Evolutionary conservation across 2,888 invertebrate genomes (phyloP), one percentile per base, ranked within the genome.

Genomic region (Electrophaes corylata): DNA sequence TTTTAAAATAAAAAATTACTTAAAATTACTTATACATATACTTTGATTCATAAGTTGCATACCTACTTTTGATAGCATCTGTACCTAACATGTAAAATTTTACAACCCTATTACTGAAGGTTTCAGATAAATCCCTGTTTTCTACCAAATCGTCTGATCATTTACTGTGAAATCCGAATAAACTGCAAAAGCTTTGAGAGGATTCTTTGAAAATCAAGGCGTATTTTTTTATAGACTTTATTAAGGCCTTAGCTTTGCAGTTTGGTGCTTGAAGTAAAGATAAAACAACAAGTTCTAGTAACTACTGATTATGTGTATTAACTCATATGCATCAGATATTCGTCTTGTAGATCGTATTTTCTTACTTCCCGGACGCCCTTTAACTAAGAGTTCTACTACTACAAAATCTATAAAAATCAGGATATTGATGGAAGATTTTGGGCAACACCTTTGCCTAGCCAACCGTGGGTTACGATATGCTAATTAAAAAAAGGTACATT

Each of bases 111-210:
- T 61, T 54, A 53, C 51, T 47, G 54, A 45, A 39, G 47, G 48
- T 43, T 51, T 51, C 44, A 45, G 44, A 57, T 51, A 62, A 62
- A 57, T 54, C 57, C 57, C 39, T 49, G 50, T 51, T 51, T 57
- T 52, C 55, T 48, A 44, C 54, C 55, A 58, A 58, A 62, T 62
- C 49, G 48, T 48, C 51, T 41, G 55, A 62, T 62, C 62, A 62
- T 62, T 56, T 47, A 45, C 45, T 55, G 46, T 48, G 45, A 57
- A 57, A 61, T 48, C 54, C 40, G 44, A 55, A 58, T 58, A 49
- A 50, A 61, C 47, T 43, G 46, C 20, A 40, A 50, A 58, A 47
- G 50, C 40, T 57, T 57, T 48, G 48, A 49, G 37, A 35, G 43
- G 45, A 52, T 57, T 50, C 23, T 23, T 43, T 19, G 44, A 39